Conservation (phyloP, 2,888 invertebrate species). For the Apamea sordens region DNA sequence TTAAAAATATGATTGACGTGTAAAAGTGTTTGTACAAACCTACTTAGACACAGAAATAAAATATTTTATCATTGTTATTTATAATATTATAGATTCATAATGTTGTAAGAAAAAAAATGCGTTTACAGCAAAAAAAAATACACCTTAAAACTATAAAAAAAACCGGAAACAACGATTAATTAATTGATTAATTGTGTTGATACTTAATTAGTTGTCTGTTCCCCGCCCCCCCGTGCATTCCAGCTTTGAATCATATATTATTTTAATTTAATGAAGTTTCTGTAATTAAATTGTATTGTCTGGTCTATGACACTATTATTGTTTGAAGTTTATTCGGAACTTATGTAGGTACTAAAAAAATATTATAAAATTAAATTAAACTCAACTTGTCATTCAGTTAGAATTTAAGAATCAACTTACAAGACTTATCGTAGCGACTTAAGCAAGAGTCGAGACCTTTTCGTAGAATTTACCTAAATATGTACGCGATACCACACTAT, state of each 20-base stretch:
- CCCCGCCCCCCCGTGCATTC: background rate
- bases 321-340: background rate
- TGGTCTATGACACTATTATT: background rate
- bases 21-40: too few species aligned
- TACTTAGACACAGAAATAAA: too few species aligned
- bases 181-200: too few species aligned
- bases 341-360: background rate
- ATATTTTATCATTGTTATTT: too few species aligned
- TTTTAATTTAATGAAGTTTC: background rate
- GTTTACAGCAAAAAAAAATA: too few species aligned
- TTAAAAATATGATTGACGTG: too few species aligned
- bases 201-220: too few species aligned
- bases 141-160: too few species aligned
- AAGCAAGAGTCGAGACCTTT: slow-evolving; percentile 79
- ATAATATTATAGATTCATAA: too few species aligned
- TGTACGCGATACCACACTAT: slow-evolving; percentile 63
- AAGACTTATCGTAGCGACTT: slow-evolving; percentile 58
- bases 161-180: too few species aligned
- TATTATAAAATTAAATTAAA: background rate
- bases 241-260: background rate
- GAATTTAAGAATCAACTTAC: slow-evolving; percentile 29
- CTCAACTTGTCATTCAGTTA: background rate
- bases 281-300: background rate
- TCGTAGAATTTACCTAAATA: slow-evolving; percentile 70
- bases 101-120: too few species aligned